Percentiles rank a stretch among this genome's conserved stretches.
phyloP scores from a whole-genome alignment of 2,888 invertebrate genomes.

The Linnaemya vulpina region DNA sequence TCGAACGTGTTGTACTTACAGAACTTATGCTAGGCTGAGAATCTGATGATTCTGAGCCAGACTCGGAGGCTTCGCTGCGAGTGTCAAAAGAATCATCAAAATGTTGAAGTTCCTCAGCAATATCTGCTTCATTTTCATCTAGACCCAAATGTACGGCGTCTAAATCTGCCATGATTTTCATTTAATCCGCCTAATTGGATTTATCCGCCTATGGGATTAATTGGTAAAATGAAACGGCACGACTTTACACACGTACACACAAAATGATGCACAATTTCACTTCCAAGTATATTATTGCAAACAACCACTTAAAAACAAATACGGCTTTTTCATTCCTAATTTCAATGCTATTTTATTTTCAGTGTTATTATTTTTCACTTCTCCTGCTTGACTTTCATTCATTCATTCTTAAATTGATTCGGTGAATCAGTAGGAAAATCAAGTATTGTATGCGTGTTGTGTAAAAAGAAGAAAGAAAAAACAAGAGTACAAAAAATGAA shows the following conservation, averaged over 20 bases:
- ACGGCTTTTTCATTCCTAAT: slow-evolving; percentile 64
- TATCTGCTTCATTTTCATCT: slow-evolving; percentile 88
- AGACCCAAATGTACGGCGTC: slow-evolving; percentile 87
- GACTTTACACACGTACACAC: slow-evolving; percentile 21
- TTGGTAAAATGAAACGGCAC: slow-evolving; percentile 4
- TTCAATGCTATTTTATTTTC: slow-evolving; percentile 39
- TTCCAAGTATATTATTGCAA: slow-evolving; percentile 65
- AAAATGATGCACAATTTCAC: slow-evolving; percentile 47
- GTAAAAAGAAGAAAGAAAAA: slow-evolving; percentile 40
- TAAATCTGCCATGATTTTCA: slow-evolving; percentile 83
- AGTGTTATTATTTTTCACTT: slow-evolving; percentile 60
- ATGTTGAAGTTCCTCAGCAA: slow-evolving; percentile 91
- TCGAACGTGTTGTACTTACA: slow-evolving; percentile 87
- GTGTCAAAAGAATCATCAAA: slow-evolving; percentile 89
- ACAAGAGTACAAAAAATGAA: slow-evolving; percentile 42
- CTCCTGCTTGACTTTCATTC: slow-evolving; percentile 69
- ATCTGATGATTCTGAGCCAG: slow-evolving; percentile 85
- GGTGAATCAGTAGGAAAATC: slow-evolving; percentile 36
- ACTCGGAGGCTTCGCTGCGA: slow-evolving; percentile 93
- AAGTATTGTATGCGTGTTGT: slow-evolving; percentile 27
- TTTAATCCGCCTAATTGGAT: slow-evolving; percentile 35
- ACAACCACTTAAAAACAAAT: slow-evolving; percentile 63
- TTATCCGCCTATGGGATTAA: slow-evolving; percentile 12
- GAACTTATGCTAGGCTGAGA: slow-evolving; percentile 90
- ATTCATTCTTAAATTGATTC: slow-evolving; percentile 33